Evolutionary conservation across 2,888 invertebrate species (phyloP), one percentile per base, ranked within the genome.

Genomic region (Anorthoa munda): DNA sequence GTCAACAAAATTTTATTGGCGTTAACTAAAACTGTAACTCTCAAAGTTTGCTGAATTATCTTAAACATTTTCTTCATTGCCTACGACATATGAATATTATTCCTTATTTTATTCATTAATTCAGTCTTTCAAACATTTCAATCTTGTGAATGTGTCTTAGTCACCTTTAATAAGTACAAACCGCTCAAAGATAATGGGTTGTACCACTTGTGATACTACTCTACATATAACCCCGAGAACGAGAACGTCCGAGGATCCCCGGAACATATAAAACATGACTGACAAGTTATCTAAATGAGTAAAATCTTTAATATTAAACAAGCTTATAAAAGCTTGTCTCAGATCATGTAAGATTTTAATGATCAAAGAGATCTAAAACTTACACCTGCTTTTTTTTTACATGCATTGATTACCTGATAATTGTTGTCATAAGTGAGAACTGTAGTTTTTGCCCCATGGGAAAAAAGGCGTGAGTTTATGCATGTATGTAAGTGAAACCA

Each of bases 191-290:
- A 76, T 56, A 68, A 21, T 18, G 17, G 12, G 26, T 48, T 23
- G 39, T 51, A 51, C 31, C 56, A 68, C 56, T 72, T 67, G 7
- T 23, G 67, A 72, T 72, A 76, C 21, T 2, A 71, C 67, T 75
- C 4, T 1, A 76, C 48, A 53, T 55, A 23, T 45, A 56, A 66
- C 66, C 46, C n/a, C 26, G n/a, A n/a, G n/a, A n/a, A n/a, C n/a
- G n/a, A n/a, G n/a, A n/a, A n/a, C 4, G 45, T 4, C 13, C 17
- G n/a, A 71, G 46, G 53, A 45, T 61, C 48, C 46, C 68, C 61
- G 9, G 5, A 53, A 17, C 56, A 17, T 18, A 21, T 39, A 39
- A 39, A 39, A 39, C 39, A 39, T 31, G 1, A 31, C 31, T 31
- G 39, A 39, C 0, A 39, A 39, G 39, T 31, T 31, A 31, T 0